Evolutionary conservation across 2,888 invertebrate species (phyloP), one percentile per base, ranked within the genome.

Genomic region (Drosophila pseudotalamancana): DNA sequence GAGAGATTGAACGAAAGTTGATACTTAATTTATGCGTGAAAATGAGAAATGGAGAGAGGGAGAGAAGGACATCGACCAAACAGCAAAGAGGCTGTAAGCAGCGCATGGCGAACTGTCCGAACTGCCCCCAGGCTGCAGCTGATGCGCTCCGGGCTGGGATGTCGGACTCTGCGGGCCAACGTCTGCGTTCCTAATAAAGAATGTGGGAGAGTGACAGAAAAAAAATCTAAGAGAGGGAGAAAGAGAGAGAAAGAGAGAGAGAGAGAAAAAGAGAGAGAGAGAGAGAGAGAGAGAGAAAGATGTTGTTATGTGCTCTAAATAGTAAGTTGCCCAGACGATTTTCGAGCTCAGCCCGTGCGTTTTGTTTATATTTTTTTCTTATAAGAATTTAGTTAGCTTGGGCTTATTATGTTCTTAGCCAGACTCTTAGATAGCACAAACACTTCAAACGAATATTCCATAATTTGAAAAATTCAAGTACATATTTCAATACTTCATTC

Each of bases 121-220:
- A 29, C 57, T 40, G 40, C 57, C 48, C 46, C 54, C 67, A 50
- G 25, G 49, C 39, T 42, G 51, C 45, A 29, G 54, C 50, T 43
- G 50, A 40, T 57, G 42, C 48, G 59, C 42, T 31, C 64, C 55
- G 59, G 64, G 31, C 46, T 43, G 64, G 64, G 59, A 55, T 69
- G 55, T 64, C 64, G 59, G 51, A 71, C 64, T 71, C 70, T 70
- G 64, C 70, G 69, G 70, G 64, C 69, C 67, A 71, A 67, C 50
- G 72, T 72, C 72, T 72, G 72, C 72, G 46, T 69, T 45, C 49
- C 53, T n/a, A n/a, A n/a, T n/a, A n/a, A n/a, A n/a, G n/a, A n/a
- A n/a, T n/a, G n/a, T n/a, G n/a, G n/a, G n/a, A n/a, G n/a, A n/a
- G n/a, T n/a, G n/a, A n/a, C n/a, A n/a, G n/a, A n/a, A n/a, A n/a